Conservation (phyloP, 2,888 invertebrate species). For the Melinaea menophilus region DNA sequence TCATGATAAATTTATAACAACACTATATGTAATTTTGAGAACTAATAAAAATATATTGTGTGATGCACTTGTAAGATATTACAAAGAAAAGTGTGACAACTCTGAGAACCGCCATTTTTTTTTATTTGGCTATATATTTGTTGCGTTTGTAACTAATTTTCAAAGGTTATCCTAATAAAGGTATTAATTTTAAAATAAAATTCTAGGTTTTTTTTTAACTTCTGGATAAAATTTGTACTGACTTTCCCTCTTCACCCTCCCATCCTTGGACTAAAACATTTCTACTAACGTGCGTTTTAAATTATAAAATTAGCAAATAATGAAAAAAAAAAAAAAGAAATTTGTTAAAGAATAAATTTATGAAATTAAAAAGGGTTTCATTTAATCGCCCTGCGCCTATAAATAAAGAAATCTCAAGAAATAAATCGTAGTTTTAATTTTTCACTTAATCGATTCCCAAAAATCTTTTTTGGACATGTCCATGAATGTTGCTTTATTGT, state of each 20-base stretch:
- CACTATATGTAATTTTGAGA: background rate
- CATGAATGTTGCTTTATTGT: constrained; percentile 59
- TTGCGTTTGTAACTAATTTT: too few species aligned
- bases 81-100: too few species aligned
- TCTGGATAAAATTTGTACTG: constrained; percentile 23
- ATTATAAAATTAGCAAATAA: constrained; percentile 11
- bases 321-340: constrained; percentile 9
- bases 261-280: constrained; percentile 26
- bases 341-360: constrained; percentile 38
- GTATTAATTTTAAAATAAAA: background rate
- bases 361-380: constrained; percentile 70
- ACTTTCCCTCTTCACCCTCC: constrained; percentile 19
- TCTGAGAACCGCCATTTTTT: too few species aligned
- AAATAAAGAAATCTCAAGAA: constrained; percentile 70
- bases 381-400: constrained; percentile 66
- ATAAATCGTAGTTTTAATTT: constrained; percentile 72
- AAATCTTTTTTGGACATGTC: constrained; percentile 29
- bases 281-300: constrained; percentile 13
- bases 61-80: background rate
- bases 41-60: too few species aligned
- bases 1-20: background rate
- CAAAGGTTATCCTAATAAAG: background rate
- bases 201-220: background rate
- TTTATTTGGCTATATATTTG: too few species aligned
- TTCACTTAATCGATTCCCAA: constrained; percentile 45